A percentile compares a stretch with the other conserved stretches of the same genome.
Conservation (phyloP, 2,888 invertebrate genomes). For the Tetheella fluctuosa region DNA sequence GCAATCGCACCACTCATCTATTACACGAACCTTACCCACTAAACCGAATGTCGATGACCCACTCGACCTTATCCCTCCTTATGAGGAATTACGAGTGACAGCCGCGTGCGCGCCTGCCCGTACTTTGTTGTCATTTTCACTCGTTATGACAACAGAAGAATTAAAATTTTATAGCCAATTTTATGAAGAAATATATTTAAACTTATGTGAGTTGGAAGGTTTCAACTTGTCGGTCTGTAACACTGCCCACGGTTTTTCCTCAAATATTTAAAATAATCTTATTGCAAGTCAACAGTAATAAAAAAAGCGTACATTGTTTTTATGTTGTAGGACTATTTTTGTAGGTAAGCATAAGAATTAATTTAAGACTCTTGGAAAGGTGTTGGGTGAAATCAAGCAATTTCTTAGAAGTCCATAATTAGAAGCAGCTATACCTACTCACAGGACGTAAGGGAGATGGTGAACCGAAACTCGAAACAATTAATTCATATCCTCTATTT, state of each 20-base stretch:
- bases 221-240: neutral
- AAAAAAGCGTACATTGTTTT: neutral
- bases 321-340: neutral
- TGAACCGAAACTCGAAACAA: no score
- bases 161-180: conserved; percentile 5
- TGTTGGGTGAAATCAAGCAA: neutral
- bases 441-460: no score
- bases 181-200: conserved; percentile 1
- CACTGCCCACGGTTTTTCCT: conserved; percentile 2
- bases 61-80: conserved; percentile 56
- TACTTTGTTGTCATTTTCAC: conserved; percentile 34
- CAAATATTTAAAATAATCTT: neutral
- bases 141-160: conserved; percentile 16
- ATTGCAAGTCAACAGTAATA: neutral
- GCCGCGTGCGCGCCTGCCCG: conserved; percentile 43
- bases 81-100: conserved; percentile 58
- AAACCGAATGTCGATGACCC: conserved; percentile 70
- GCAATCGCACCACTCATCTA: conserved; percentile 74
- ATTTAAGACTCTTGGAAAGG: neutral
- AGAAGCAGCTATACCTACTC: no score
- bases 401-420: no score
- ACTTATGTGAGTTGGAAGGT: neutral
- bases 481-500: no score
- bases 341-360: neutral
- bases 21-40: conserved; percentile 71